Evolutionary conservation across 2,797 vertebrate species (phyloP), one percentile per base, ranked within the genome.

Genomic region (Thaleichthys pacificus): DNA sequence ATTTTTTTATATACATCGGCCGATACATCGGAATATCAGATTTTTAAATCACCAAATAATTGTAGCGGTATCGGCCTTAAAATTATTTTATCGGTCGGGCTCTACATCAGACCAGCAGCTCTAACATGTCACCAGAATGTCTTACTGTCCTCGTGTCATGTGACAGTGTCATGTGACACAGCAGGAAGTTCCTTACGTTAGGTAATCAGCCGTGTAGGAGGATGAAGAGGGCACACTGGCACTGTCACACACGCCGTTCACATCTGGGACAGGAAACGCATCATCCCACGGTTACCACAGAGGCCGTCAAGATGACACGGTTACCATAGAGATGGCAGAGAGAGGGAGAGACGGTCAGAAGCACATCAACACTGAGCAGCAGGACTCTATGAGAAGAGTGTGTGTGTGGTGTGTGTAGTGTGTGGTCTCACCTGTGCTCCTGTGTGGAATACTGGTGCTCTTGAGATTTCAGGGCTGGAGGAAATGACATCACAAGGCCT

Each of bases 131-230:
- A 3, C 54, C 24, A 68, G 7, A 49, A 14, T 26, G 35, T 38
- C 35, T 6, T 38, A 38, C 8, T 38, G 35, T 38, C 49, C 7
- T 17, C 5, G 26, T 30, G 38, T 54, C 30, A 24, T 66, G 42
- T 47, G 6, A 61, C 56, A 30, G 26, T 30, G 38, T 54, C 30
- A 24, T 51, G 22, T 47, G 6, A 61, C 56, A 30, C 32, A 19
- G 38, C 3, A 70, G 35, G 51, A 30, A 84, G 83, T 87, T 56
- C 95, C 97, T 98, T 90, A 99, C 98, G 94, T 90, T 92, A 97
- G 93, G 93, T 98, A 99, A 92, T 98, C 96, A 5, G 95, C 92
- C 67, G 89, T 92, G 84, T 97, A 96, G 9, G 96, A 94, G 38
- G 95, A 93, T n/a, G 96, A 94, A 0, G 93, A 93, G 87, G 95